Conservation (phyloP, 1,140 invertebrate genomes). For the Neelides sp. region DNA sequence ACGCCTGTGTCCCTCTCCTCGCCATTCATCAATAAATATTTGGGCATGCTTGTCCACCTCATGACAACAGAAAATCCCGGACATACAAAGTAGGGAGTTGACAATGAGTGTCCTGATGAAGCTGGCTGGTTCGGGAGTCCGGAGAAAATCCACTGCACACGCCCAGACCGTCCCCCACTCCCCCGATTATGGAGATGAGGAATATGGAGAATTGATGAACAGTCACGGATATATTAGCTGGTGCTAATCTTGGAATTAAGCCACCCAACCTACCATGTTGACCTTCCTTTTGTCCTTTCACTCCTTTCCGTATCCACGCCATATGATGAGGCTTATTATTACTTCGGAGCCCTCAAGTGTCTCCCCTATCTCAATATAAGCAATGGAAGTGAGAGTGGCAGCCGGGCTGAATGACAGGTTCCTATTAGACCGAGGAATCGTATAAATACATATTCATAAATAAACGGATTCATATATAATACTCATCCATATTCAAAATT, state of each 20-base stretch:
- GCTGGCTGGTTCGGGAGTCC: background rate
- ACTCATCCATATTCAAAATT: too few species aligned
- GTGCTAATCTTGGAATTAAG: slow-evolving; percentile 11
- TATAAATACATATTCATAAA: too few species aligned
- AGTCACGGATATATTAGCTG: slow-evolving; percentile 26
- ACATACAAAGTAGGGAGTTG: background rate
- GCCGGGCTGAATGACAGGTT: too few species aligned
- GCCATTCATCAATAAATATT: slow-evolving; percentile 33
- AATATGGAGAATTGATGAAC: slow-evolving; percentile 28
- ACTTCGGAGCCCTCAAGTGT: too few species aligned
- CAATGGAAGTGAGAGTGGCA: too few species aligned
- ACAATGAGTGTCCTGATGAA: background rate
- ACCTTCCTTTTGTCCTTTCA: slow-evolving; percentile 15
- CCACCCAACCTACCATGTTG: slow-evolving; percentile 10
- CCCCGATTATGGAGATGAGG: background rate
- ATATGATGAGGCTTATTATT: too few species aligned
- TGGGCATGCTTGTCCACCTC: slow-evolving; percentile 32
- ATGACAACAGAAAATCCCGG: slow-evolving; percentile 1
- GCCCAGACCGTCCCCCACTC: background rate
- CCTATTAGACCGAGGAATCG: too few species aligned
- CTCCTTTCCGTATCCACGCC: too few species aligned
- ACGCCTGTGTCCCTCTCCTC: slow-evolving; percentile 13
- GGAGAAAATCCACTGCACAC: background rate
- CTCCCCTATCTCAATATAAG: too few species aligned
- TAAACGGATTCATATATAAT: too few species aligned